These are phyloP conservation scores for Thunnus albacares DNA, from an alignment of 2,797 vertebrate genomes.

Conservation along the genomic window DNA sequence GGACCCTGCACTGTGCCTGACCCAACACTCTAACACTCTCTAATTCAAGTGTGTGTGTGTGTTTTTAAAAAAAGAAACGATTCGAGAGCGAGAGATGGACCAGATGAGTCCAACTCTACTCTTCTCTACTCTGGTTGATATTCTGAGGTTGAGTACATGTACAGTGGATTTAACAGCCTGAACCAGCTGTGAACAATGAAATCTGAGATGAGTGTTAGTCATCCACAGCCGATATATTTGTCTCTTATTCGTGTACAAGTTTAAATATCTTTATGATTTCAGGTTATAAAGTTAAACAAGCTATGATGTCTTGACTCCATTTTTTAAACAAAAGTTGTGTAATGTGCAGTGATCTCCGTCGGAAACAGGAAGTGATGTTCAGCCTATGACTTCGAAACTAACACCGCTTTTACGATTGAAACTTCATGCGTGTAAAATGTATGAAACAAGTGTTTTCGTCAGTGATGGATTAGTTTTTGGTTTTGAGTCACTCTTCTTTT, in stretches of 20 bases:
- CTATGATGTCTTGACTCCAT: not conserved
- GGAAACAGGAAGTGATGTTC: not conserved
- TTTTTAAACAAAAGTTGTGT: not conserved
- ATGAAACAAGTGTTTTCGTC: too few relatives aligned
- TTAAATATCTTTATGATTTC: slow-evolving; percentile 17
- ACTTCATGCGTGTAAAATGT: too few relatives aligned
- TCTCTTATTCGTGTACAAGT: not conserved
- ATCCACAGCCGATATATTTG: not conserved
- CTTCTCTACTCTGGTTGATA: slow-evolving; percentile 31
- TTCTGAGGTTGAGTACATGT: slow-evolving; percentile 50
- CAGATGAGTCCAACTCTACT: slow-evolving; percentile 51
- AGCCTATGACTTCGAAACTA: not conserved
- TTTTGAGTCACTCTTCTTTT: not conserved
- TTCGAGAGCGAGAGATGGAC: slow-evolving; percentile 38
- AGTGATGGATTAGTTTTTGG: not conserved
- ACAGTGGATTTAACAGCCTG: slow-evolving; percentile 45
- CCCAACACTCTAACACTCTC: slow-evolving; percentile 64
- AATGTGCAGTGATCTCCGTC: not conserved
- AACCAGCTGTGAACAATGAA: slow-evolving; percentile 45
- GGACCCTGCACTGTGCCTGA: slow-evolving; percentile 62
- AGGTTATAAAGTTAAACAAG: not conserved
- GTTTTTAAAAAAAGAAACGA: slow-evolving; percentile 34
- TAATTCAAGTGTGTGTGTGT: slow-evolving; percentile 48
- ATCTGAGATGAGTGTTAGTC: slow-evolving; percentile 15
- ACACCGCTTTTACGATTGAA: not conserved